Base-by-base conservation (phyloP, 1,140 invertebrate species). In the Cylas formicarius region DNA sequence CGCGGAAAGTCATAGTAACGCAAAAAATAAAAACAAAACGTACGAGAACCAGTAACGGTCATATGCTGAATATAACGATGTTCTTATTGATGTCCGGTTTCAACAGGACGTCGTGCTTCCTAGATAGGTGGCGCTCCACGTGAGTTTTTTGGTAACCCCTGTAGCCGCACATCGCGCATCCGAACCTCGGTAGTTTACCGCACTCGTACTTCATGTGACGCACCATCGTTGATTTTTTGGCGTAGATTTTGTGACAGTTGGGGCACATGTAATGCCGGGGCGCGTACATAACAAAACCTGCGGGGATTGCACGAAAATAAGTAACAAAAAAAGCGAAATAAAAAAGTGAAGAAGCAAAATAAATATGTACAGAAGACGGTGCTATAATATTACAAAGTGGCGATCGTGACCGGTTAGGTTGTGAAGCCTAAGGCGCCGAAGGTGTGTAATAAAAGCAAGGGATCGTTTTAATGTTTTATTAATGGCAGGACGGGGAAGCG, bases 141-240 rank as follows among this genome's bases (percentile, higher is more conserved):
- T 72, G 64, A 31, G 67, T 69, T 41, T 66, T 67, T 46, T 70
- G 61, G 52, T 69, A 70, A 28, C 65, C 67, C 17, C 61, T 61
- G 39, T 66, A 67, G 9, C 56, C 56, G 50, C 74, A 77, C 20
- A 67, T 66, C 14, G 77, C 73, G 55, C 81, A 80, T 55, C 74
- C 69, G 66, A 80, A 84, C 50, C 73, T 70, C 5, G 80, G 79
- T 43, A 73, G 65, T 49, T 80, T 76, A 8, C 76, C 75, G 61
- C 82, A 84, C 58, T 83, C 81, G 61, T 77, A 81, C 50, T 76
- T 80, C 51, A 75, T 74, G 51, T 84, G 80, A 38, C 76, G 63
- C 50, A 71, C 71, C 48, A 77, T 60, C 11, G 72, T 74, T 39
- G 71, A 72, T 43, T 73, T 74, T 61, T 72, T 70, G 52, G 72